Evolutionary conservation across 2,113 vertebrate genomes (phyloP).

Genomic region (human (Homo sapiens)): DNA sequence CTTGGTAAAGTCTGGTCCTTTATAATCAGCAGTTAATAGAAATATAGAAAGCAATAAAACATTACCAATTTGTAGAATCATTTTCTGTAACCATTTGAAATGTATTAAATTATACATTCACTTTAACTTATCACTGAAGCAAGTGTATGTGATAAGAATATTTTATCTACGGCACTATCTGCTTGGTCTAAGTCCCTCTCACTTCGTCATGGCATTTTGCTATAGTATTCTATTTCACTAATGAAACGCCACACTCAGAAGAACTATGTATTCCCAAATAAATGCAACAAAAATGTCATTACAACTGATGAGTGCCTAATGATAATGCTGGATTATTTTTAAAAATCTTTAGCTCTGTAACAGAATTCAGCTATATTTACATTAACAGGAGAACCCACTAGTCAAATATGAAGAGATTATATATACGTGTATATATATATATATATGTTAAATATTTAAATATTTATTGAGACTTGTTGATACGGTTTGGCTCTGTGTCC

Average conservation of each 20-base stretch:
- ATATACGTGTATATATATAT: not conserved
- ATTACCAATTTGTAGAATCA: slow-evolving; percentile 27
- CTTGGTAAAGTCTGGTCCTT: slow-evolving; percentile 38
- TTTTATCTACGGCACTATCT: not conserved
- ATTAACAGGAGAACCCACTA: not conserved
- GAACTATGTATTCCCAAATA: not conserved
- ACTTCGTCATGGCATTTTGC: not conserved
- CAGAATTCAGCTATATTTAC: not conserved
- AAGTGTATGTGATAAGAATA: not conserved
- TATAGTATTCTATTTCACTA: slow-evolving; percentile 6
- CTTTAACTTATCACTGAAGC: slow-evolving; percentile 14
- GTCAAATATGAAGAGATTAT: not conserved
- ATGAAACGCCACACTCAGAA: slow-evolving; percentile 8
- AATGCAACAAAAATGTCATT: slow-evolving; percentile 10
- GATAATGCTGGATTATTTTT: not conserved
- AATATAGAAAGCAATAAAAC: slow-evolving; percentile 41
- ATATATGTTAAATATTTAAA: not conserved
- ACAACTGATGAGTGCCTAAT: not conserved
- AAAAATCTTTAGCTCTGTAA: not conserved
- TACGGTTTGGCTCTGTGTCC: too few relatives aligned
- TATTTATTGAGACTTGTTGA: not conserved
- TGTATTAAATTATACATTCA: slow-evolving; percentile 50
- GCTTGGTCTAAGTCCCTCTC: not conserved
- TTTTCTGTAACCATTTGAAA: slow-evolving; percentile 53
- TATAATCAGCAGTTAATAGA: slow-evolving; percentile 44